Conservation (phyloP, 2,113 vertebrate species). For the Scatophagus argus region DNA sequence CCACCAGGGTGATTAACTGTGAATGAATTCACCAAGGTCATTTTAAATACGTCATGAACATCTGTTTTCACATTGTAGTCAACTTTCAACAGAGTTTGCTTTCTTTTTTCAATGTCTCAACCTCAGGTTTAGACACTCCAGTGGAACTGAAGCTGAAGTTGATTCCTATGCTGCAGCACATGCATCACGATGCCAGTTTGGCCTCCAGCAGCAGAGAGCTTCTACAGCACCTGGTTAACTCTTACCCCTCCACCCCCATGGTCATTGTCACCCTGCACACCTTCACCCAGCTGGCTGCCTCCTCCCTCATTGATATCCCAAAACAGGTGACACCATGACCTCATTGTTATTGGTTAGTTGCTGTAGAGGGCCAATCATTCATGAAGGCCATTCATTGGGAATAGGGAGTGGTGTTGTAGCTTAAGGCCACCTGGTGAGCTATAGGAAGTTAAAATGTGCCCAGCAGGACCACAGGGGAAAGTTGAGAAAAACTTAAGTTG, state of each 20-base stretch:
- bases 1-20: background rate
- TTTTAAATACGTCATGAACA: no score
- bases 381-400: no score
- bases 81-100: background rate
- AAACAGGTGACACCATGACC: constrained; percentile 88
- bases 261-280: constrained; percentile 97
- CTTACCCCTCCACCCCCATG: constrained; percentile 96
- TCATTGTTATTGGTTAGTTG: background rate
- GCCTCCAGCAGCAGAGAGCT: constrained; percentile 95
- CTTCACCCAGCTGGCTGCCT: constrained; percentile 95
- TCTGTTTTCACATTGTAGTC: background rate
- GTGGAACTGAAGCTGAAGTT: constrained; percentile 97
- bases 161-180: constrained; percentile 98
- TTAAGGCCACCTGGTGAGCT: no score
- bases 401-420: no score
- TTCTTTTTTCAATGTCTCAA: background rate
- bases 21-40: background rate
- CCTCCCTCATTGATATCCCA: constrained; percentile 95
- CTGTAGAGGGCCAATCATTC: no score
- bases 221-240: constrained; percentile 92
- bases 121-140: constrained; percentile 92
- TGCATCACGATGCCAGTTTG: constrained; percentile 95
- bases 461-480: no score
- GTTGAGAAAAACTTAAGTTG: no score
- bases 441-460: no score